Evolutionary conservation across 2,888 invertebrate genomes (phyloP).

Genomic region (Volucella inanis): DNA sequence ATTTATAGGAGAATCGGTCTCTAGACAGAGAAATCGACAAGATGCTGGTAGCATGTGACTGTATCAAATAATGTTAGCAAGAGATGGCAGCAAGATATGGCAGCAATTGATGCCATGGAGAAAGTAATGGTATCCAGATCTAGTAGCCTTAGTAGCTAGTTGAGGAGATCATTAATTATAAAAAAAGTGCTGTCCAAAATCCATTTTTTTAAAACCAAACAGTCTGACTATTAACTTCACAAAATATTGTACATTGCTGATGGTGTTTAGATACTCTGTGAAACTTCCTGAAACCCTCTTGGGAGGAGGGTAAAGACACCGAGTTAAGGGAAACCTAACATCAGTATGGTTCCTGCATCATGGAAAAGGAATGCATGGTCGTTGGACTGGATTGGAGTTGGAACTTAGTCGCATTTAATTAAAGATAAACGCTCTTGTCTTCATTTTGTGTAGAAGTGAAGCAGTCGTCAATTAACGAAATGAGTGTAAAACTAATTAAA

Average conservation of each 20-base stretch:
- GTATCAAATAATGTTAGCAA: not conserved
- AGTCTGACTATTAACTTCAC: not conserved
- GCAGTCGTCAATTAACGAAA: slow-evolving; percentile 64
- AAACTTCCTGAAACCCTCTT: not conserved
- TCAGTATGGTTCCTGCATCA: not conserved
- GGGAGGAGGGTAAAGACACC: slow-evolving; percentile 25
- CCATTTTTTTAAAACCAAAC: slow-evolving; percentile 1
- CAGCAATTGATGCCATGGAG: too few relatives aligned
- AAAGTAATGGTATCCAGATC: too few relatives aligned
- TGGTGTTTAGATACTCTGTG: slow-evolving; percentile 51
- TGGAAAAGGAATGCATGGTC: slow-evolving; percentile 39
- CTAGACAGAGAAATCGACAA: slow-evolving; percentile 42
- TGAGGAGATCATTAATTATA: slow-evolving; percentile 62
- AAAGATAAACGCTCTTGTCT: slow-evolving; percentile 68
- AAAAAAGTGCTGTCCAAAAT: not conserved
- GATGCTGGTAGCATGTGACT: slow-evolving; percentile 64
- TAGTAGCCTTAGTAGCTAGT: not conserved
- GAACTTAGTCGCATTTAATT: slow-evolving; percentile 57
- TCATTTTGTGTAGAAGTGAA: slow-evolving; percentile 44
- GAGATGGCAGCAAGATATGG: too few relatives aligned
- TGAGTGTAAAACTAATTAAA: slow-evolving; percentile 71
- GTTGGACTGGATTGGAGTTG: not conserved
- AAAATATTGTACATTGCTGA: not conserved
- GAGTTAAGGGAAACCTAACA: slow-evolving; percentile 31
- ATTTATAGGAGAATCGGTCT: slow-evolving; percentile 34